Conservation (phyloP, 2,888 invertebrate genomes). For the Drosophila borborema region DNA sequence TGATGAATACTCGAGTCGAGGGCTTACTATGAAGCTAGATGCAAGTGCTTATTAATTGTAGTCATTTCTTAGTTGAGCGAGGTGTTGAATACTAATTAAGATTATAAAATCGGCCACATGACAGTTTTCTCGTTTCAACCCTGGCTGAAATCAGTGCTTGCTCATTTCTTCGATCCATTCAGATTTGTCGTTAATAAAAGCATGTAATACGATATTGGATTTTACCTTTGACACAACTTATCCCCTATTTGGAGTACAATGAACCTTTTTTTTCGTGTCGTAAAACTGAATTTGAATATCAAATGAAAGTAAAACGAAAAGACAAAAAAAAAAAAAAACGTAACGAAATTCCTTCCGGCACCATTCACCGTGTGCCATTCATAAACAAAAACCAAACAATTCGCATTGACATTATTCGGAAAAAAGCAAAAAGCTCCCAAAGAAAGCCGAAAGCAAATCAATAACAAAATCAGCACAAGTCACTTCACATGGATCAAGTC, state of each 20-base stretch:
- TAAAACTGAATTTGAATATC: conserved; percentile 29
- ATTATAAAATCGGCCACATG: conserved; percentile 4
- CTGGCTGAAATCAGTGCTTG: neutral
- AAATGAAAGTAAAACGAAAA: conserved; percentile 30
- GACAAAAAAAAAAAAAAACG: conserved; percentile 6
- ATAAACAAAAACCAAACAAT: conserved; percentile 35
- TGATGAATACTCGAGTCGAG: conserved; percentile 43
- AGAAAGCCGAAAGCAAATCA: conserved; percentile 38
- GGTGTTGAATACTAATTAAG: conserved; percentile 16
- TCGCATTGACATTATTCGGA: conserved; percentile 28
- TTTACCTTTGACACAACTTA: neutral
- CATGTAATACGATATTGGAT: neutral
- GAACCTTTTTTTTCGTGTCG: conserved; percentile 24
- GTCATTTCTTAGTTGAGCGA: conserved; percentile 12
- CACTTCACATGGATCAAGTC: conserved; percentile 47
- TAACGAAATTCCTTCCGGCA: conserved; percentile 64
- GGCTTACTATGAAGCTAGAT: conserved; percentile 22
- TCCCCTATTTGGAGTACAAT: conserved; percentile 33
- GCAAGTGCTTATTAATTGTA: conserved; percentile 41
- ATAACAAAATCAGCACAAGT: conserved; percentile 35
- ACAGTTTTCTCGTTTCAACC: neutral
- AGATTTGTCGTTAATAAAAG: conserved; percentile 16
- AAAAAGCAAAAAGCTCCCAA: conserved; percentile 20
- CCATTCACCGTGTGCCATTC: conserved; percentile 65
- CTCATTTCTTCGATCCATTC: neutral